Base-by-base conservation (phyloP, 2,888 invertebrate genomes). In the Choreutis nemorana region DNA sequence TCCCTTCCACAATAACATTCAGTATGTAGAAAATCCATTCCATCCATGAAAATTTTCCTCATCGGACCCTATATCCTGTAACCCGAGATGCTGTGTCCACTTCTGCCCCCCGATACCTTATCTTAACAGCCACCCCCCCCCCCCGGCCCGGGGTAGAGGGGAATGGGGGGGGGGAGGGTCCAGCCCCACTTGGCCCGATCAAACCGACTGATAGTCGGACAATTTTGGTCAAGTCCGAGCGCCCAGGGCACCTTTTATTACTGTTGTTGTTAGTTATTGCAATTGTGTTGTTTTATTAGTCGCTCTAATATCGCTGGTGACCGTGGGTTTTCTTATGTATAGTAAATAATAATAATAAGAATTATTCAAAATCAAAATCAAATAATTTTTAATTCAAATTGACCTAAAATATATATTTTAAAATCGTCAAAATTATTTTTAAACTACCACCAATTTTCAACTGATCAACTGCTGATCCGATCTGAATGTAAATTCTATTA, bases 31-130 rank as follows among this genome's bases (percentile, higher is more conserved):
- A n/a, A n/a, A n/a, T n/a, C n/a, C n/a, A n/a, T n/a, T n/a, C n/a
- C n/a, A n/a, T n/a, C n/a, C 13, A 23, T 11, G 6, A 23, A 23
- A 12, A 23, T 8, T 13, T 12, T 11, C 23, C 23, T 11, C 23
- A 4, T 23, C 26, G 35, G 43, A 52, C 37, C 41, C 60, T 45
- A 46, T 52, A 56, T 62, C 53, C 60, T 41, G 70, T 52, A 63
- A 64, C 67, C 66, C 58, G 63, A 63, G 55, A 54, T 41, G 34
- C 55, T 41, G 42, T 53, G 70, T 68, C 71, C 70, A 65, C 58
- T 51, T 48, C 42, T 40, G 47, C n/a, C n/a, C n/a, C n/a, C 50
- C 63, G 70, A 71, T 67, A 64, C 55, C 61, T 73, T 77, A 77
- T 75, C 75, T 75, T 65, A 73, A 75, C 72, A 63, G 59, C 59